Percentiles rank a stretch among this genome's conserved stretches.
These are phyloP conservation scores for Oxyura jamaicensis DNA, from an alignment of 2,113 vertebrate genomes.

Conservation along the genomic window DNA sequence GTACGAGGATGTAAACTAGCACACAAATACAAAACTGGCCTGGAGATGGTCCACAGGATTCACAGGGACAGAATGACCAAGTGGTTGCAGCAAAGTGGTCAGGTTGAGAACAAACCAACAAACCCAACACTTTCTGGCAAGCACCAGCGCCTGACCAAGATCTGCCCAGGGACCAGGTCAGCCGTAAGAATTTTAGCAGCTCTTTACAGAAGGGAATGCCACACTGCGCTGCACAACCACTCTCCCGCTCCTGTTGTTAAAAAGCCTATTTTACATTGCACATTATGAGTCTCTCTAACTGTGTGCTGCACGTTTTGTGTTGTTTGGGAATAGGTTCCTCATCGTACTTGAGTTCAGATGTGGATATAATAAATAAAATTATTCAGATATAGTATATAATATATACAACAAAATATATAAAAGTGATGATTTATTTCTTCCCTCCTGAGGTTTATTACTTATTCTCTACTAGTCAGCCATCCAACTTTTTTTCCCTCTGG, in stretches of 20 bases:
- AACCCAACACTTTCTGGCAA: background rate
- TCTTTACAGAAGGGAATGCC: background rate
- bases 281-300: background rate
- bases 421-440: background rate
- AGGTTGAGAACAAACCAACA: background rate
- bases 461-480: background rate
- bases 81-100: accelerated
- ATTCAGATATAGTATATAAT: background rate
- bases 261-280: background rate
- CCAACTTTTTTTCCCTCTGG: background rate
- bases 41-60: accelerated
- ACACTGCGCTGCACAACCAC: accelerated
- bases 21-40: background rate
- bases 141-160: accelerated
- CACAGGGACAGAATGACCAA: accelerated
- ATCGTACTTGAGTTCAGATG: background rate
- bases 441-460: background rate
- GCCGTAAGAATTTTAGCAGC: background rate
- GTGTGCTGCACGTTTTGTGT: accelerated
- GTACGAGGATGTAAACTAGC: background rate
- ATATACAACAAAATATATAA: background rate
- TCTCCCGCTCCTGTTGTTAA: background rate
- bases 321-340: background rate
- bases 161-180: background rate
- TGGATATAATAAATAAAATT: background rate